Evolutionary conservation across 2,797 vertebrate species (phyloP).

Genomic region (Todus mexicanus): DNA sequence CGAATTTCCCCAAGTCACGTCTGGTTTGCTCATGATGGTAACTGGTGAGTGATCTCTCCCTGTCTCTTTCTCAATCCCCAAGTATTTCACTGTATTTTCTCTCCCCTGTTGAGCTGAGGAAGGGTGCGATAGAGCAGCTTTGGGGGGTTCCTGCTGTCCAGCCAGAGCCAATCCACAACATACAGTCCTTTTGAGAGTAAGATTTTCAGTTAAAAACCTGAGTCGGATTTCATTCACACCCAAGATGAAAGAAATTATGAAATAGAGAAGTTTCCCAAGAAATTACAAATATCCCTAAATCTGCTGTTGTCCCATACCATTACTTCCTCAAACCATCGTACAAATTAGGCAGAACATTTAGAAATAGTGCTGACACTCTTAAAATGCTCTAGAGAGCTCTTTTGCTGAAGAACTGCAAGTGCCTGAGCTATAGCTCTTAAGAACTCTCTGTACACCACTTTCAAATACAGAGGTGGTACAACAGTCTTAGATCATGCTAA

Average conservation of each 20-base stretch:
- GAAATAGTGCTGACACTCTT: neutral
- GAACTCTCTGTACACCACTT: neutral
- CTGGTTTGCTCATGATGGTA: neutral
- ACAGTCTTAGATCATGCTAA: neutral
- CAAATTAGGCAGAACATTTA: neutral
- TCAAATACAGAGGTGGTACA: neutral
- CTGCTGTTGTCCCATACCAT: neutral
- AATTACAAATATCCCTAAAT: neutral
- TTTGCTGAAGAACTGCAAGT: neutral
- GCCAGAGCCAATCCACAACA: neutral
- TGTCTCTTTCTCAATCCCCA: neutral
- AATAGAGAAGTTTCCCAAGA: neutral
- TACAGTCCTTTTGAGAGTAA: neutral
- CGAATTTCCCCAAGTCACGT: neutral
- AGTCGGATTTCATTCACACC: neutral
- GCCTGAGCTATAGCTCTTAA: neutral
- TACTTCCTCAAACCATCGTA: neutral
- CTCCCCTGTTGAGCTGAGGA: neutral
- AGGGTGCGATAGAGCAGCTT: neutral
- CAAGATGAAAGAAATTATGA: neutral
- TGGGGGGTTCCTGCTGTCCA: neutral
- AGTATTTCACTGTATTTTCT: neutral
- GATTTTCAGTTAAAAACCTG: neutral
- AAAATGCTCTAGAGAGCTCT: neutral
- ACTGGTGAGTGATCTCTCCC: neutral